phyloP scores from a whole-genome alignment of 2,113 vertebrate species.

The Mastomys coucha region DNA sequence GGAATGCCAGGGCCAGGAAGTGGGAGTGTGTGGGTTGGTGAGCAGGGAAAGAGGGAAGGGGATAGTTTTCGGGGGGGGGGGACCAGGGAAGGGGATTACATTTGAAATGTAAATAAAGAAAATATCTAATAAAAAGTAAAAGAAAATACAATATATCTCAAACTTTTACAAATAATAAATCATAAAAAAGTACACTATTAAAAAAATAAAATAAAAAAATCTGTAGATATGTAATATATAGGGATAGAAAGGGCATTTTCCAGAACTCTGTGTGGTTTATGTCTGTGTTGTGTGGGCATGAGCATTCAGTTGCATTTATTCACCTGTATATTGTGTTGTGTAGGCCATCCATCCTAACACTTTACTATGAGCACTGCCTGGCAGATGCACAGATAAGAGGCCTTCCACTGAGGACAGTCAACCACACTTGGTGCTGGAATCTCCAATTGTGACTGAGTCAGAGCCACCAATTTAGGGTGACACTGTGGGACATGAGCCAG shows the following conservation, averaged over 20 bases:
- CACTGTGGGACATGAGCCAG: neutral
- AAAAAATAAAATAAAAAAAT: neutral
- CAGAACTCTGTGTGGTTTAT: neutral
- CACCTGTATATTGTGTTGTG: neutral
- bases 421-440: neutral
- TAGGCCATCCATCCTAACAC: neutral
- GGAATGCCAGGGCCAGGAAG: too few relatives aligned
- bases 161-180: too few relatives aligned
- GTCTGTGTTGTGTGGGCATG: neutral
- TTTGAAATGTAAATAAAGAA: too few relatives aligned
- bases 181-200: too few relatives aligned
- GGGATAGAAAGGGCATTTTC: neutral
- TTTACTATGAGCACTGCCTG: neutral
- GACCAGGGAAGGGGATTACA: too few relatives aligned
- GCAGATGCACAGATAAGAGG: neutral
- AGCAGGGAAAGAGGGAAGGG: too few relatives aligned
- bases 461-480: neutral
- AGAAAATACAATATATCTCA: too few relatives aligned
- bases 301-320: neutral
- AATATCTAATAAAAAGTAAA: too few relatives aligned
- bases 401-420: neutral
- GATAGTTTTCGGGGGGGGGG: too few relatives aligned
- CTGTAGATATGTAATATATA: neutral
- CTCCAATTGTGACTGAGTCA: neutral
- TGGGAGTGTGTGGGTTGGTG: too few relatives aligned